Evolutionary conservation across 2,888 invertebrate species (phyloP), one percentile per base, ranked within the genome.

Genomic region (Yponomeuta evonymella): DNA sequence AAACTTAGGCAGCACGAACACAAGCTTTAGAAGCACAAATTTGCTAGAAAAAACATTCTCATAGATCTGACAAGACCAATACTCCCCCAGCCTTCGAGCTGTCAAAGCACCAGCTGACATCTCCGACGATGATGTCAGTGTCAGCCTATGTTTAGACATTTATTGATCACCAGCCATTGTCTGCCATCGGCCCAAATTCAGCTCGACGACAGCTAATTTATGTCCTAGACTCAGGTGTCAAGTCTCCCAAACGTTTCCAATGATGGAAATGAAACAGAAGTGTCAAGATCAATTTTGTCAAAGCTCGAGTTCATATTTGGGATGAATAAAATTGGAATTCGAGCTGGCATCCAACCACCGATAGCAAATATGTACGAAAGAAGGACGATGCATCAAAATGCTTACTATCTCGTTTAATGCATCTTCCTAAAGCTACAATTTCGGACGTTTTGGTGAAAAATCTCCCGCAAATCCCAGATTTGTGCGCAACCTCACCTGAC

Each of bases 201-300:
- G 81, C 81, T 81, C 82, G 81, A 81, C 88, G 90, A 90, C 89
- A 90, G 83, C 86, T 89, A 90, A 90, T 90, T 90, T 88, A 91
- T 90, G 79, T 78, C 78, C 75, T 74, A 43, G 78, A 78, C 85
- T 85, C 88, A 87, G 88, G 88, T 89, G 89, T 88, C 87, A 89
- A 86, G 82, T 84, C 83, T 80, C 77, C 78, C 77, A 83, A 83
- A 84, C 84, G 72, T 79, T 78, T 81, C 79, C 77, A 75, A 79
- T 75, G 75, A 74, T 73, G 74, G 75, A 78, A 75, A 72, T 71
- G 70, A 72, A 78, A 79, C 65, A 65, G 51, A 58, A 58, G 51
- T 58, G 15, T 15, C 43, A 43, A 43, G 43, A 43, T 43, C 43
- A 8, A 43, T 43, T 43, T 43, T 43, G 1, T 43, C 43, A 43